Conservation (phyloP, 2,888 invertebrate genomes). For the Polydrusus tereticollis region DNA sequence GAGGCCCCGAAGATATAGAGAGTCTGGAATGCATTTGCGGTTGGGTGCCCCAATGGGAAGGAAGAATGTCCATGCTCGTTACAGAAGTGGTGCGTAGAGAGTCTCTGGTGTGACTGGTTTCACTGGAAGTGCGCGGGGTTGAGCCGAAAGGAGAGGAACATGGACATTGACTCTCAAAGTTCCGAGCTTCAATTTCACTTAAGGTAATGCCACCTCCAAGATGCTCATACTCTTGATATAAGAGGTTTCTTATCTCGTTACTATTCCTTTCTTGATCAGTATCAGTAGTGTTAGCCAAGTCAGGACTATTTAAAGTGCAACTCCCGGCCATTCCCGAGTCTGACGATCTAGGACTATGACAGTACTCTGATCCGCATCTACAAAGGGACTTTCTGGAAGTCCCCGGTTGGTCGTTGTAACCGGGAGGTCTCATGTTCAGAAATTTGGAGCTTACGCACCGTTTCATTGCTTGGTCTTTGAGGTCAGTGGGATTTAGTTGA, state of each 20-base stretch:
- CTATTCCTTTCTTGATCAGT: slow-evolving; percentile 57
- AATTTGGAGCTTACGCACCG: slow-evolving; percentile 70
- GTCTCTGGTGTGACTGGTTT: slow-evolving; percentile 71
- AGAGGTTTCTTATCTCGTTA: slow-evolving; percentile 55
- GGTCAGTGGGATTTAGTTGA: slow-evolving; percentile 58
- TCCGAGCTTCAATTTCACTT: slow-evolving; percentile 70
- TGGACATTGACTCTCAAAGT: slow-evolving; percentile 78
- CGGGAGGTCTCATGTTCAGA: slow-evolving; percentile 58
- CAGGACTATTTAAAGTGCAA: slow-evolving; percentile 80
- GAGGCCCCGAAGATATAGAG: slow-evolving; percentile 44
- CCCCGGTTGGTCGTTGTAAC: slow-evolving; percentile 42
- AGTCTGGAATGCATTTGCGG: slow-evolving; percentile 54
- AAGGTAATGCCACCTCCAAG: slow-evolving; percentile 64
- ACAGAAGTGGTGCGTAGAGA: slow-evolving; percentile 70
- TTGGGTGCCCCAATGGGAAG: slow-evolving; percentile 66
- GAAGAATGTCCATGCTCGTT: slow-evolving; percentile 67
- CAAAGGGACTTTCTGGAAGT: slow-evolving; percentile 55
- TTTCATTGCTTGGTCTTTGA: slow-evolving; percentile 53
- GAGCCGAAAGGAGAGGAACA: slow-evolving; percentile 82
- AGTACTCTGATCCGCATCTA: slow-evolving; percentile 62
- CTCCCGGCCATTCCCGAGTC: slow-evolving; percentile 90
- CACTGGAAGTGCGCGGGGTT: slow-evolving; percentile 77
- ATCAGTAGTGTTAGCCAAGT: slow-evolving; percentile 66
- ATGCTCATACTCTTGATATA: slow-evolving; percentile 58
- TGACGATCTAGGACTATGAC: slow-evolving; percentile 80